Base-by-base conservation (phyloP, 1,140 invertebrate genomes). In the Caligus rogercresseyi region DNA sequence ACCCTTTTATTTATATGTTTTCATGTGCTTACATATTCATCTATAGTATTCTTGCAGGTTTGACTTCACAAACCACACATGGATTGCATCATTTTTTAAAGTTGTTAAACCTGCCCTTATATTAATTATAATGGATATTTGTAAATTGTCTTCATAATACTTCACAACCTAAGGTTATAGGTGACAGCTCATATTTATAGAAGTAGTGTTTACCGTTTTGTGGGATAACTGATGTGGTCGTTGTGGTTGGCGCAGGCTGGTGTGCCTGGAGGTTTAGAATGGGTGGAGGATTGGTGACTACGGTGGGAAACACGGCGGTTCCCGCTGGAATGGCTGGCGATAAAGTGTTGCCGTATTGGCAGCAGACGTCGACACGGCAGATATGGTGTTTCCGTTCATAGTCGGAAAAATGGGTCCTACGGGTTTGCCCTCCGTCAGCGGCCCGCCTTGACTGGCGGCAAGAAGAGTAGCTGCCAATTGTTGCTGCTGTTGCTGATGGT, bases 251-350 rank as follows among this genome's bases (percentile, higher is more conserved):
- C 14, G 54, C 16, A 51, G 18, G 25, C 20, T 63, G 16, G 55
- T 56, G 14, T 52, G 20, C 14, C 54, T 51, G 53, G 1, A 16
- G 53, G 21, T 52, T 65, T 3, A 25, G 54, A n/a, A 61, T 20
- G n/a, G 53, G 23, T 7, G 59, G 19, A 1, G 82, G 80, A 69
- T 84, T 83, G 26, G 76, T 73, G 74, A 62, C 60, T 1, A 62
- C 60, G 11, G 54, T 31, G 7, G 31, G 31, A 43, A 43, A 43
- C 7, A 43, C 31, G n/a, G 31, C 7, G n/a, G 31, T 43, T 43
- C 31, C 31, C n/a, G 7, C 7, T 7, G 31, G n/a, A 43, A 43
- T 11, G 31, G 31, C n/a, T 43, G 31, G n/a, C 31, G 31, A 43
- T 43, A 43, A n/a, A 43, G 31, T 11, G 31, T 43, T 11, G 31